phyloP scores from a whole-genome alignment of 1,140 invertebrate genomes.

The Drosophila mauritiana region DNA sequence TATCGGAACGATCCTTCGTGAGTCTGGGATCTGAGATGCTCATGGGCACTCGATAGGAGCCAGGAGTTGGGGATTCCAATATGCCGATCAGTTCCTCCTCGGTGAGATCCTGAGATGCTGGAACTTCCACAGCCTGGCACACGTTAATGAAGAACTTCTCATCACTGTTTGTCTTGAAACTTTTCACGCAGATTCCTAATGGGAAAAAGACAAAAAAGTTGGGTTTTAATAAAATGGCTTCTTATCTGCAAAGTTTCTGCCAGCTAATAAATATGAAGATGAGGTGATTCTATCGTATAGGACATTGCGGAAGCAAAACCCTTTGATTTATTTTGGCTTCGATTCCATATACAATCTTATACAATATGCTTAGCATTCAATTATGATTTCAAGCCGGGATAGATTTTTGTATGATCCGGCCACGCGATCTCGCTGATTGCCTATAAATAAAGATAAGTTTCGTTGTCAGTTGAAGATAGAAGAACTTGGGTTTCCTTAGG shows the following conservation, averaged over 20 bases:
- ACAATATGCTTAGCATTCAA: neutral
- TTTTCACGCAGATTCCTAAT: conserved; percentile 93
- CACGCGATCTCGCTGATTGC: conserved; percentile 49
- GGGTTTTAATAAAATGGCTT: neutral
- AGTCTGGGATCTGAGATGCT: conserved; percentile 92
- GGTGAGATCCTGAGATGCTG: conserved; percentile 91
- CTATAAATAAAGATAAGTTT: conserved; percentile 38
- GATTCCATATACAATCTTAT: conserved; percentile 8
- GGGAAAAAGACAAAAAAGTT: neutral
- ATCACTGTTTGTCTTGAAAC: conserved; percentile 88
- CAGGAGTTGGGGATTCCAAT: conserved; percentile 89
- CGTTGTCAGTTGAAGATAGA: conserved; percentile 19
- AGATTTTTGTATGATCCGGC: conserved; percentile 33
- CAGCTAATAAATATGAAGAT: neutral
- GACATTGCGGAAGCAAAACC: neutral
- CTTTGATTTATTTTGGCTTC: conserved; percentile 20
- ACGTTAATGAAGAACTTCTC: conserved; percentile 93
- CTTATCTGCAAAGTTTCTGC: neutral
- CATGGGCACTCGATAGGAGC: conserved; percentile 92
- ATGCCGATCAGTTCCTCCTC: conserved; percentile 90
- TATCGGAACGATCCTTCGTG: conserved; percentile 91
- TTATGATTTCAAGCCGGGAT: conserved; percentile 7
- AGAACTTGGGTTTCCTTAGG: no score
- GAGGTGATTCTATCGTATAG: neutral
- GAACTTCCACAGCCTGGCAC: conserved; percentile 91